Percentiles rank a stretch among this genome's conserved stretches.
These are phyloP conservation scores for Ammodytes marinus DNA, from an alignment of 2,113 vertebrate genomes.

Conservation along the genomic window DNA sequence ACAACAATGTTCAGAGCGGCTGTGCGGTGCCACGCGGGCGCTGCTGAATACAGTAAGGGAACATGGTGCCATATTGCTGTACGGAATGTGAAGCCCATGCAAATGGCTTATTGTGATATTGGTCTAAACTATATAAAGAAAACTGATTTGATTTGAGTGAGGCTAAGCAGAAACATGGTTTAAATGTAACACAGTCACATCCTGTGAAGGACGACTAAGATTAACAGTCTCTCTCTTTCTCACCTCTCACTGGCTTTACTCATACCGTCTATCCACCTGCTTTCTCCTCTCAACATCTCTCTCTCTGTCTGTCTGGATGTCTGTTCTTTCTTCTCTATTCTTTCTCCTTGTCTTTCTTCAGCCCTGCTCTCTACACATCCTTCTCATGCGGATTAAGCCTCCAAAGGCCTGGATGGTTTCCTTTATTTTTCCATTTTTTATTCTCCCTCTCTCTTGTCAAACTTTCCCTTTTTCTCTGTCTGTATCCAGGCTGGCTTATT, in stretches of 20 bases:
- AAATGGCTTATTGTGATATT: too few species aligned
- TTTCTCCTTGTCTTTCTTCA: slow-evolving; percentile 7
- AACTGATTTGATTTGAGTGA: too few species aligned
- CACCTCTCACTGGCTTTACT: slow-evolving; percentile 1
- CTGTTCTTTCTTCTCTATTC: background rate
- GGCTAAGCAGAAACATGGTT: background rate
- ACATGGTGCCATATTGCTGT: too few species aligned
- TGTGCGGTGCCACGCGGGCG: too few species aligned
- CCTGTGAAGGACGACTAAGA: slow-evolving; percentile 11
- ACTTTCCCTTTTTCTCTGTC: slow-evolving; percentile 35
- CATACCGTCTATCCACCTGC: slow-evolving; percentile 1
- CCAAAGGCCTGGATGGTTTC: slow-evolving; percentile 30
- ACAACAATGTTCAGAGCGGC: too few species aligned
- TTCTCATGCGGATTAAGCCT: slow-evolving; percentile 56
- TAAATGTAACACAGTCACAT: slow-evolving; percentile 3
- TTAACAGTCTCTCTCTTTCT: background rate
- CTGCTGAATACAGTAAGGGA: too few species aligned
- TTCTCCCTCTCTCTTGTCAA: slow-evolving; percentile 43
- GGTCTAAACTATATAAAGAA: too few species aligned
- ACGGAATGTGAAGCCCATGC: too few species aligned
- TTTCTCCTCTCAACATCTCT: slow-evolving; percentile 1
- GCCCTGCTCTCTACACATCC: slow-evolving; percentile 1
- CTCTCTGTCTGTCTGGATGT: background rate
- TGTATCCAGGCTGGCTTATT: slow-evolving; percentile 37
- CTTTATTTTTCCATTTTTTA: slow-evolving; percentile 30